Evolutionary conservation across 2,113 vertebrate species (phyloP), one percentile per base, ranked within the genome.

Genomic region (Hydropotes inermis): DNA sequence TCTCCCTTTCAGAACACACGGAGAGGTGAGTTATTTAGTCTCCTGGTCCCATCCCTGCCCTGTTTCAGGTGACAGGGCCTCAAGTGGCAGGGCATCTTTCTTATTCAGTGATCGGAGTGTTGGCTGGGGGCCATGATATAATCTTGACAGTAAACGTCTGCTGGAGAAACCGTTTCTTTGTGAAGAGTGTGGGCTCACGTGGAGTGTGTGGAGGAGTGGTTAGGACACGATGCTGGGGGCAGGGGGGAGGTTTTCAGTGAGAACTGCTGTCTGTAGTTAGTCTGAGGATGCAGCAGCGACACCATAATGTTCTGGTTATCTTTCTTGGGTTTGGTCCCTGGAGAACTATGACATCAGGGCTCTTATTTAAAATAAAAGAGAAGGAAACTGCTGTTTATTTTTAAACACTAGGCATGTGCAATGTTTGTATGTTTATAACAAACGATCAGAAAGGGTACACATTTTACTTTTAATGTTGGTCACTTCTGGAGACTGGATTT

Each of bases 1-100:
- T 97, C 83, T 93, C 23, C 61, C 57, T 86, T 78, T 50, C 76
- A n/a, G 55, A 15, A 43, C 36, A 74, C 55, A 74, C 1, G 6
- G 45, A 76, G 86, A 92, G 25, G 67, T 95, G 93, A 97, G 96
- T 96, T n/a, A 90, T 96, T 96, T 60, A 55, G 64, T 95, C 84
- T 89, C 47, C 45, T 9, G 39, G 19, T 76, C 54, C 60, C 92
- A 11, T 91, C 16, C 39, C 81, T 45, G 25, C 45, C 47, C 43
- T 10, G 43, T 67, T 97, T 92, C 54, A 82, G 79, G 78, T 91
- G 87, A 74, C 6, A 64, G 89, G 47, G 67, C 2, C 33, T 82
- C 23, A 47, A 89, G n/a, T 7, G 23, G 61, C 30, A 57, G 54
- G 47, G 36, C 45, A n/a, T 60, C 58, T 87, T 55, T 87, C 57